These are phyloP conservation scores for Myodes glareolus DNA, from an alignment of 2,113 vertebrate species.

Conservation along the genomic window DNA sequence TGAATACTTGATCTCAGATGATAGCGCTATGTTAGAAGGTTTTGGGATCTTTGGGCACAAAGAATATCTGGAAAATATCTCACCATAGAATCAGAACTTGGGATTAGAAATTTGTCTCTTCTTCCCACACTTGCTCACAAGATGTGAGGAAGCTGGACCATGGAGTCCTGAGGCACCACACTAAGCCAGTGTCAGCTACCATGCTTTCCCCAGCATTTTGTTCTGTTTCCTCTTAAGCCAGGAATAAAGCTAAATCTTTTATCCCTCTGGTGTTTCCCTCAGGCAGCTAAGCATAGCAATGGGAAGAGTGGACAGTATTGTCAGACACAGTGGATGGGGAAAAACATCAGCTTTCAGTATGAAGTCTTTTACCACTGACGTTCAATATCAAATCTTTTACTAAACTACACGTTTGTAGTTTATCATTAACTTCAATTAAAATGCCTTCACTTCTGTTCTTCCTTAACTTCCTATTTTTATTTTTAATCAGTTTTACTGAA, in stretches of 20 bases:
- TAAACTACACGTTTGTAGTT: not conserved
- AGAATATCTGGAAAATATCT: not conserved
- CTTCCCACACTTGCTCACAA: not conserved
- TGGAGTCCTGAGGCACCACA: not conserved
- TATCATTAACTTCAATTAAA: not conserved
- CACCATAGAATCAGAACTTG: not conserved
- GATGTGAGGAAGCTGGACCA: too few relatives aligned
- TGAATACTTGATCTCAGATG: not conserved
- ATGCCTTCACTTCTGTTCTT: not conserved
- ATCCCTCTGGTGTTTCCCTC: not conserved
- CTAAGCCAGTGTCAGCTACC: not conserved
- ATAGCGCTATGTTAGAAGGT: not conserved
- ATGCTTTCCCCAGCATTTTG: not conserved
- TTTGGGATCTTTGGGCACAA: not conserved
- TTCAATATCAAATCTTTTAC: not conserved
- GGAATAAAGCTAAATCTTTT: not conserved
- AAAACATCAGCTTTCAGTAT: not conserved
- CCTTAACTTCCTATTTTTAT: not conserved
- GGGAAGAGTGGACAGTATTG: not conserved
- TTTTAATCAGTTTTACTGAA: not conserved
- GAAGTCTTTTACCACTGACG: too few relatives aligned
- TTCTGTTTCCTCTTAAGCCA: too few relatives aligned
- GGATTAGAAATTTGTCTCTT: too few relatives aligned
- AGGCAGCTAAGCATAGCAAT: not conserved
- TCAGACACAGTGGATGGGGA: not conserved